These are phyloP conservation scores for Microctonus aethiopoides DNA, from an alignment of 2,888 invertebrate species.

Conservation along the genomic window DNA sequence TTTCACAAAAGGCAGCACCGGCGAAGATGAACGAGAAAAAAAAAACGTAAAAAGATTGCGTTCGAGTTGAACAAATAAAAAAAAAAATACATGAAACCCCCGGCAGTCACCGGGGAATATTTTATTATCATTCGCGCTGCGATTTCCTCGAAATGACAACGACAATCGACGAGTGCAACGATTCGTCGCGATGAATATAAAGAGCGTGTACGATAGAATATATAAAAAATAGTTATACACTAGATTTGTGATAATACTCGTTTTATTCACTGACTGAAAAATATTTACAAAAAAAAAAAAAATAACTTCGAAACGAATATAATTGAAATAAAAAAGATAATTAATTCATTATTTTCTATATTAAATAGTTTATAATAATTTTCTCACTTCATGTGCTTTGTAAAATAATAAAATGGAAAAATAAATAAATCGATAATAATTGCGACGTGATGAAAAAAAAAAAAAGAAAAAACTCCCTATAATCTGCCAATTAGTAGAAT, in stretches of 20 bases:
- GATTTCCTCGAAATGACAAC: slow-evolving; percentile 11
- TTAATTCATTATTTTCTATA: background rate
- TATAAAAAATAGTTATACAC: slow-evolving; percentile 5
- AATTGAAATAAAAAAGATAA: background rate
- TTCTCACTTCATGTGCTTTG: background rate
- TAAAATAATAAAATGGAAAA: background rate
- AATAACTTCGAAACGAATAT: background rate
- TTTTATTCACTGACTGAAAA: slow-evolving; percentile 1
- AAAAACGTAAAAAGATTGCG: background rate
- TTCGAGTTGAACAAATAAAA: background rate
- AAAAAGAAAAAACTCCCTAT: slow-evolving; percentile 23
- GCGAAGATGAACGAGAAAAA: slow-evolving; percentile 19
- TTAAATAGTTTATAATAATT: background rate
- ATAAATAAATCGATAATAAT: slow-evolving; percentile 4
- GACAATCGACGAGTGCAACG: background rate
- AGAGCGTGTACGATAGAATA: background rate
- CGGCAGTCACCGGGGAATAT: slow-evolving; percentile 15
- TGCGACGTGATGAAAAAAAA: background rate
- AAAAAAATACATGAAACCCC: slow-evolving; percentile 1
- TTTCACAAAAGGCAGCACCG: slow-evolving; percentile 10
- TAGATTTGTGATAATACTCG: background rate
- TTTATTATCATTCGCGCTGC: slow-evolving; percentile 24
- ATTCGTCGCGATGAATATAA: background rate
- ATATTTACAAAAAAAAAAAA: background rate
- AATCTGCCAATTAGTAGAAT: slow-evolving; percentile 21